Percentiles rank a stretch among this genome's conserved stretches.
phyloP scores from a whole-genome alignment of 2,888 invertebrate species.

The Zelleria hepariella region DNA sequence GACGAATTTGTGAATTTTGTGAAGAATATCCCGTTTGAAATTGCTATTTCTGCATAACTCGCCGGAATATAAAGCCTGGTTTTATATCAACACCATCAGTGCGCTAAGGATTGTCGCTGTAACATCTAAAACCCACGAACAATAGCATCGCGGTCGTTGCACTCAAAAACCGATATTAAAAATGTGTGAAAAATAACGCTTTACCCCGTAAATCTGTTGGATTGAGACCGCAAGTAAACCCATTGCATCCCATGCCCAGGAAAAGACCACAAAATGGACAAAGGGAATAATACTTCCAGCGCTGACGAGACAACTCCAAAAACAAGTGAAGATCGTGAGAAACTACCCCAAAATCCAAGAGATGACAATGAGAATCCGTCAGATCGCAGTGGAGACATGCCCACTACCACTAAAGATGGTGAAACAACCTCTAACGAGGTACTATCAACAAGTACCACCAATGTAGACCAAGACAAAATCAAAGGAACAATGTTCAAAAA shows the following conservation, averaged over 20 bases:
- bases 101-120: not conserved
- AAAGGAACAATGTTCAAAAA: constrained; percentile 1
- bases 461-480: not conserved
- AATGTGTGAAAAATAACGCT: not conserved
- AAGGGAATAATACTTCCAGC: not conserved
- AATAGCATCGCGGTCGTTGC: not conserved
- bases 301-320: not conserved
- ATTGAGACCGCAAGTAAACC: not conserved
- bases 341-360: not conserved
- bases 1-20: not conserved
- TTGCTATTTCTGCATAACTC: not conserved
- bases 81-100: not conserved
- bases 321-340: not conserved
- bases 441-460: not conserved
- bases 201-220: not conserved
- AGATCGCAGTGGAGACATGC: not conserved
- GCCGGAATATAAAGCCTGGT: not conserved
- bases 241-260: not conserved
- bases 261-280: not conserved
- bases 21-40: not conserved
- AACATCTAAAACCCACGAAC: not conserved
- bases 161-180: not conserved
- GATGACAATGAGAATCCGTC: not conserved
- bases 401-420: constrained; percentile 5
- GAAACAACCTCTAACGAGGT: constrained; percentile 3